A percentile compares a stretch with the other conserved stretches of the same genome.
These are phyloP conservation scores for Lucilia cuprina DNA, from an alignment of 1,140 invertebrate species.

Conservation along the genomic window DNA sequence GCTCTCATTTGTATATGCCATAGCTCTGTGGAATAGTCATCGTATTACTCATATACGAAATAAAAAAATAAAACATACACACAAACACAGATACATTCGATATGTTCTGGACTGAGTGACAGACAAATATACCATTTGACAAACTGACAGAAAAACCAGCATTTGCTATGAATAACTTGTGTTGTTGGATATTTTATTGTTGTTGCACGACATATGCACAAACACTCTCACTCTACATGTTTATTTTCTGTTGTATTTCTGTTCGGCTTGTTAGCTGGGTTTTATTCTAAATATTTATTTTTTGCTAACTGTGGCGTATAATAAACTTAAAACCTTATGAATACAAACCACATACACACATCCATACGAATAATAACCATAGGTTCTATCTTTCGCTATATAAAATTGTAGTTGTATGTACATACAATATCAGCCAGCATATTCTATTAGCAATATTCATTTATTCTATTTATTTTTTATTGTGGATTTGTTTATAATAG, in stretches of 20 bases:
- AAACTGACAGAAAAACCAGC: no score
- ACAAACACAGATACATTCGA: background rate
- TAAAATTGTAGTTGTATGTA: background rate
- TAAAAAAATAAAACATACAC: background rate
- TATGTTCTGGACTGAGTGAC: background rate
- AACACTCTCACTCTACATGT: background rate
- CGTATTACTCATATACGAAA: background rate
- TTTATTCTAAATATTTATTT: background rate
- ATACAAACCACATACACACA: background rate
- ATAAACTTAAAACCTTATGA: background rate
- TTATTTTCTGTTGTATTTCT: background rate
- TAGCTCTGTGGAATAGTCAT: background rate
- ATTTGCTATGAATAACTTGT: no score
- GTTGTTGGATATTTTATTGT: no score
- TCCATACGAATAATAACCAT: background rate
- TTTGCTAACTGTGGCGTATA: constrained; percentile 7
- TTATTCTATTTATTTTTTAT: background rate
- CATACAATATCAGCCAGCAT: background rate
- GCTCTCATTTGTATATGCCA: constrained; percentile 2
- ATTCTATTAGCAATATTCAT: background rate
- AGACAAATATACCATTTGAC: background rate
- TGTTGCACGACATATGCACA: background rate
- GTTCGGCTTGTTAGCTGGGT: background rate
- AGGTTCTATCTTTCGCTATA: background rate
- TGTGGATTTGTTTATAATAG: background rate